Percentiles rank a stretch among this genome's conserved stretches.
Evolutionary conservation across 2,113 vertebrate genomes (phyloP).

Genomic region (Syngnathus typhle): DNA sequence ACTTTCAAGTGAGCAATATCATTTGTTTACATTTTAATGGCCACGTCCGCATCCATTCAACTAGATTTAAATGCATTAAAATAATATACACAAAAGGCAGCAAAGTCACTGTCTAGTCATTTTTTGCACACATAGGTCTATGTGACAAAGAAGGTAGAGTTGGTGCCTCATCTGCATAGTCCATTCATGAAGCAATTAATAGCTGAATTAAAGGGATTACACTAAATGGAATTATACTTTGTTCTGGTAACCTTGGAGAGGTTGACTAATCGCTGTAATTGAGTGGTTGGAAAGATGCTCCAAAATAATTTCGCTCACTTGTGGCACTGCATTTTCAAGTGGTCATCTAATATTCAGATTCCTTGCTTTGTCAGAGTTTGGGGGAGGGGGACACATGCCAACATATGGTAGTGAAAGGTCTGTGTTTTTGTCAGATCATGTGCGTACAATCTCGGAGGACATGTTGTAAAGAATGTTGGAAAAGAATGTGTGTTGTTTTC

Average conservation of each 20-base stretch:
- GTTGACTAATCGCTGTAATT: constrained; percentile 68
- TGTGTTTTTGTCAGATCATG: not conserved
- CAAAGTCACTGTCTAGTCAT: too few relatives aligned
- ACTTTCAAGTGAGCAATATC: not conserved
- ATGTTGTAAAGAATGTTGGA: too few relatives aligned
- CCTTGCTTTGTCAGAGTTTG: not conserved
- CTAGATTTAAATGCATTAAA: not conserved
- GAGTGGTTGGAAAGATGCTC: constrained; percentile 54
- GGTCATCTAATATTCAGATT: not conserved
- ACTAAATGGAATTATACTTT: constrained; percentile 51
- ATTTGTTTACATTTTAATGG: not conserved
- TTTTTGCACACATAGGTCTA: not conserved
- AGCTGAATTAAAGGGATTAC: constrained; percentile 65
- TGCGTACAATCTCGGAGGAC: too few relatives aligned
- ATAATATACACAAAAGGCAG: too few relatives aligned
- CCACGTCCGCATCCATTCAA: not conserved
- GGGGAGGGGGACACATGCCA: too few relatives aligned
- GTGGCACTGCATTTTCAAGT: constrained; percentile 31
- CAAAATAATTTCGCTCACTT: constrained; percentile 51
- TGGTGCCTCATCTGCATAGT: constrained; percentile 38
- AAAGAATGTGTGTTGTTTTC: too few relatives aligned
- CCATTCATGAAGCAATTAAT: constrained; percentile 63
- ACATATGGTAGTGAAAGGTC: too few relatives aligned
- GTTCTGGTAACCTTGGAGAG: constrained; percentile 65
- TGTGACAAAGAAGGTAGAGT: not conserved